Evolutionary conservation across 1,140 invertebrate species (phyloP).

Genomic region (Capitella teleta): DNA sequence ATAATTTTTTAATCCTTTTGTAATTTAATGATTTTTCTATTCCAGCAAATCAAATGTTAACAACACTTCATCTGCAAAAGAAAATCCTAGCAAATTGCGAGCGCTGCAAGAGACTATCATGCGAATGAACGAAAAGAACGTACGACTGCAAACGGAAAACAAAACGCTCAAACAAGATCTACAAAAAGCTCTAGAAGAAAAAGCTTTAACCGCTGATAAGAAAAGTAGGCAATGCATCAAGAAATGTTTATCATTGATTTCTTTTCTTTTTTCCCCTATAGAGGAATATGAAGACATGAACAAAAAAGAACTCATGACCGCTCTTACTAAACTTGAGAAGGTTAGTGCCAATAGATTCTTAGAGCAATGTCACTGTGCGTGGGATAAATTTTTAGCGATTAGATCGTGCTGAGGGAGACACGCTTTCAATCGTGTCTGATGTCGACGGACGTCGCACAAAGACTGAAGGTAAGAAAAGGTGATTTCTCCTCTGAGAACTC

Average conservation of each 20-base stretch:
- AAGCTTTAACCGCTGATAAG: neutral
- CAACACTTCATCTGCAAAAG: slow-evolving; percentile 9
- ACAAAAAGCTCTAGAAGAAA: slow-evolving; percentile 19
- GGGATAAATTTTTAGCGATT: neutral
- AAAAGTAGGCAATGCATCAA: neutral
- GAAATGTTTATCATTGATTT: neutral
- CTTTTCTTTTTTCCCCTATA: slow-evolving; percentile 9
- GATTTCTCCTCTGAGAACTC: too few species aligned
- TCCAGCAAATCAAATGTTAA: neutral
- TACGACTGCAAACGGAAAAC: slow-evolving; percentile 30
- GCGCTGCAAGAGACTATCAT: slow-evolving; percentile 37
- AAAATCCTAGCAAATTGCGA: slow-evolving; percentile 26
- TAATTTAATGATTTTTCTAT: neutral
- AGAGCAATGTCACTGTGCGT: neutral
- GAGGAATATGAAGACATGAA: slow-evolving; percentile 38
- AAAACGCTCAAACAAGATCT: slow-evolving; percentile 35
- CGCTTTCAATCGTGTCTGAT: neutral
- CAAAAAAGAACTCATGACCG: slow-evolving; percentile 24
- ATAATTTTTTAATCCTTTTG: neutral
- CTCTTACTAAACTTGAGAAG: slow-evolving; percentile 24
- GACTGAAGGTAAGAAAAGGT: slow-evolving; percentile 3
- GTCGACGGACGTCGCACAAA: neutral
- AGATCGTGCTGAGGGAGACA: neutral
- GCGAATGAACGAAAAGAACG: slow-evolving; percentile 30
- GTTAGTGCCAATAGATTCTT: slow-evolving; percentile 15